Base-by-base conservation (phyloP, 2,113 vertebrate species). In the Garra rufa region DNA sequence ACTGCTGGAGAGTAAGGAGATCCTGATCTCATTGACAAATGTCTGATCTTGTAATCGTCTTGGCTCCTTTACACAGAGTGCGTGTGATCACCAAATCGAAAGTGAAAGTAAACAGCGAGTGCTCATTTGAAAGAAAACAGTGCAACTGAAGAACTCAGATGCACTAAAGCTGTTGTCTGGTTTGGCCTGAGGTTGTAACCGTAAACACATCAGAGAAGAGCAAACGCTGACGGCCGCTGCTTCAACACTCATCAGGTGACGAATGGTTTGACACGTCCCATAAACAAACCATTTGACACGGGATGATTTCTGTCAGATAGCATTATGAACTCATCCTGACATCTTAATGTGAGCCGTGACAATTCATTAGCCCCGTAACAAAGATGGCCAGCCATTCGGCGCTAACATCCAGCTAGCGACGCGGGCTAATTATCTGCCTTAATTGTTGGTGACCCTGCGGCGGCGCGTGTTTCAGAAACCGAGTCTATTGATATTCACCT, bases 391-490 rank as follows among this genome's bases (percentile, higher is more conserved):
- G 77, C 80, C 50, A 21, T 52, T 52, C 50, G 21, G 50, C 50
- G 17, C 50, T 55, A 55, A 55, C 50, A 55, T 55, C 50, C 50
- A 21, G 28, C 65, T 57, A 15, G 65, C 57, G 30, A 61, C 84
- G 8, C 8, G 26, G 75, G 41, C 52, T 88, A 87, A 89, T 89
- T 84, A 89, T 88, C 85, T 87, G 24, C 46, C 81, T 74, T 88
- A 87, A 89, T 89, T 85, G 85, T 84, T 67, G 28, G 34, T 75
- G 86, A 87, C 59, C 85, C 71, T 59, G 77, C 3, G 13, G 77
- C 3, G 13, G 50, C 50, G 50, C 6, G 15, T 2, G 6, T 55
- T 55, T 55, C 17, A 9, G 50, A 55, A 55, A 6, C 43, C n/a
- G 74, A 63, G 44, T 78, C 43, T 65, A 65, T 73, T 71, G 69